Conservation (phyloP, 2,888 invertebrate species). For the Amblyjoppa proteus region DNA sequence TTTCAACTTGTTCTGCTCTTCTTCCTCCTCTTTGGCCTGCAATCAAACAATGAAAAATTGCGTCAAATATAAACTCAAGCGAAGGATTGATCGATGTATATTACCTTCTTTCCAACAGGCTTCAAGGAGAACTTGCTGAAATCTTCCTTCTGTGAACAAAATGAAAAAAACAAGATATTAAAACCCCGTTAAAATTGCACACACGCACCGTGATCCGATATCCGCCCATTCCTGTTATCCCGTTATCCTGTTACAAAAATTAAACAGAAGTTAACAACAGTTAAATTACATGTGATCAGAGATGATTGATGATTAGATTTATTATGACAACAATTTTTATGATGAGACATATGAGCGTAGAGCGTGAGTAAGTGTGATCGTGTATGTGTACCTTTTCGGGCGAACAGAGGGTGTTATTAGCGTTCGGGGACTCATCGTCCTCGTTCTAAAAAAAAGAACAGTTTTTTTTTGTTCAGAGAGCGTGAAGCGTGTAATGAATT, state of each 20-base stretch:
- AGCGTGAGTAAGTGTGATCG: slow-evolving; percentile 37
- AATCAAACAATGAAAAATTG: slow-evolving; percentile 52
- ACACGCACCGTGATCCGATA: slow-evolving; percentile 14
- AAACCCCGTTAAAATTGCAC: background rate
- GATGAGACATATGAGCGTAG: slow-evolving; percentile 50
- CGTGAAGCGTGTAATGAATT: slow-evolving; percentile 11
- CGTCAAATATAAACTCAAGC: background rate
- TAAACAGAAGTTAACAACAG: slow-evolving; percentile 5
- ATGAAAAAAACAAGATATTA: slow-evolving; percentile 51
- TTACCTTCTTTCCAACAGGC: slow-evolving; percentile 77
- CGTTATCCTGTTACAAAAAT: background rate
- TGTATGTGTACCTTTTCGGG: slow-evolving; percentile 68
- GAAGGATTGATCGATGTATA: background rate
- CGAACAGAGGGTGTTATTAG: slow-evolving; percentile 65
- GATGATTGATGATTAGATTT: slow-evolving; percentile 48
- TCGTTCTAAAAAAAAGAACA: slow-evolving; percentile 63
- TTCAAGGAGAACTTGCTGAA: slow-evolving; percentile 78
- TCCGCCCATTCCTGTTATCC: slow-evolving; percentile 55
- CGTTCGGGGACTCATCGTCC: slow-evolving; percentile 66
- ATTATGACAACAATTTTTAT: slow-evolving; percentile 44
- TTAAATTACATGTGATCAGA: slow-evolving; percentile 44
- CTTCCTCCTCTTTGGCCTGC: slow-evolving; percentile 80
- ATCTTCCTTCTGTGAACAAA: slow-evolving; percentile 80
- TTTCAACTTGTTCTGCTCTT: slow-evolving; percentile 81
- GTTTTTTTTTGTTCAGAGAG: slow-evolving; percentile 1